These are phyloP conservation scores for Gallinago stenura DNA, from an alignment of 2,797 vertebrate species.

Conservation along the genomic window DNA sequence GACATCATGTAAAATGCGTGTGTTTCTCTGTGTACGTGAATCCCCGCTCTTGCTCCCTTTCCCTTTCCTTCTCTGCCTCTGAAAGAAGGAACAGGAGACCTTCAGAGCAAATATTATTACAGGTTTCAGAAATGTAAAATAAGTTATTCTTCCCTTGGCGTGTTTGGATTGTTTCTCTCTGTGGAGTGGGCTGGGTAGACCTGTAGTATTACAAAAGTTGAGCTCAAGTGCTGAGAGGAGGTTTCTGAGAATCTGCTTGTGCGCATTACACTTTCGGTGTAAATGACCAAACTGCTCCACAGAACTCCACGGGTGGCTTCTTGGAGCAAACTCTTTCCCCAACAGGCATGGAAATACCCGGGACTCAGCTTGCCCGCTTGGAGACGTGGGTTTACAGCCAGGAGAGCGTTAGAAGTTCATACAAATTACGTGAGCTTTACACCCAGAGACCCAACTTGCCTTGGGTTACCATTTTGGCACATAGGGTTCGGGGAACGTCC, in stretches of 20 bases:
- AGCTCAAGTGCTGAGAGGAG: neutral
- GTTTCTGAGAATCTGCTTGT: neutral
- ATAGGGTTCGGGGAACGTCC: constrained; percentile 23
- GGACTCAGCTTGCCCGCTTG: neutral
- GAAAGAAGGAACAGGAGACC: constrained; percentile 6
- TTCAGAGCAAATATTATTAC: constrained; percentile 28
- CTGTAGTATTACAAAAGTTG: neutral
- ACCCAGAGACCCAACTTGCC: constrained; percentile 47
- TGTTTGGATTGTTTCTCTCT: neutral
- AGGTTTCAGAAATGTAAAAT: constrained; percentile 20
- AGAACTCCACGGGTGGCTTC: neutral
- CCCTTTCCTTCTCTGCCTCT: neutral
- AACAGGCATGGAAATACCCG: neutral
- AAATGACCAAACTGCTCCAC: neutral
- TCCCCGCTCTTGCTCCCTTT: neutral
- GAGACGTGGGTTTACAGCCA: neutral
- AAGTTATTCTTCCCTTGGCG: neutral
- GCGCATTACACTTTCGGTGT: neutral
- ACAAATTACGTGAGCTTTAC: constrained; percentile 65
- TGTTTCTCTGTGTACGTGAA: neutral
- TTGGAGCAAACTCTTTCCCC: neutral
- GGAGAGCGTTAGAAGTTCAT: neutral
- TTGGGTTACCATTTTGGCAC: constrained; percentile 70
- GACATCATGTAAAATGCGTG: constrained; percentile 43
- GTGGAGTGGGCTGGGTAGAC: neutral